phyloP scores from a whole-genome alignment of 2,113 vertebrate genomes.

The Oryzias celebensis region DNA sequence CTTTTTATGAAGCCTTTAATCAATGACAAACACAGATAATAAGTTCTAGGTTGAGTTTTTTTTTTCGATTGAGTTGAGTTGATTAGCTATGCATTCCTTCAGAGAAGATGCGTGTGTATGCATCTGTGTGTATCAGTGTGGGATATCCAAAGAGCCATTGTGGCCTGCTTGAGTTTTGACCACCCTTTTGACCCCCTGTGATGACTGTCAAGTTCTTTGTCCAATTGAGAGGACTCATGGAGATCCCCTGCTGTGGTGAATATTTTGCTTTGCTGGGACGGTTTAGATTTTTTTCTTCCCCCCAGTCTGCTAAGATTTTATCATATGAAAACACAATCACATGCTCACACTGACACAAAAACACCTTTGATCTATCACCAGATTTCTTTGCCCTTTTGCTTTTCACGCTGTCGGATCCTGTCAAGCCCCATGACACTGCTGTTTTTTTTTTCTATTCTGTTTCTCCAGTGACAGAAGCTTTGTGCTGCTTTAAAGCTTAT shows the following conservation, averaged over 20 bases:
- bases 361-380: slow-evolving; percentile 58
- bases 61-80: slow-evolving; percentile 29
- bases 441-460: slow-evolving; percentile 29
- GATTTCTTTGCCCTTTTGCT: slow-evolving; percentile 15
- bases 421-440: slow-evolving; percentile 31
- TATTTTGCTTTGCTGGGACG: slow-evolving; percentile 38
- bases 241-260: slow-evolving; percentile 25
- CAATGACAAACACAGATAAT: slow-evolving; percentile 61
- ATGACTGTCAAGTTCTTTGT: slow-evolving; percentile 62
- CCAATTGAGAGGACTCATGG: slow-evolving; percentile 48
- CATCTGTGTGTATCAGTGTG: slow-evolving; percentile 1
- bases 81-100: slow-evolving; percentile 78
- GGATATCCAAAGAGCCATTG: slow-evolving; percentile 36
- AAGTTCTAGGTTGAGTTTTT: slow-evolving; percentile 65
- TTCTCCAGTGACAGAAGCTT: slow-evolving; percentile 42
- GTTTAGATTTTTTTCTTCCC: slow-evolving; percentile 17
- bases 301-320: slow-evolving; percentile 36
- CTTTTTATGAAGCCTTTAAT: slow-evolving; percentile 57
- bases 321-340: slow-evolving; percentile 29
- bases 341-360: slow-evolving; percentile 20
- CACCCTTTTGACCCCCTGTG: slow-evolving; percentile 62
- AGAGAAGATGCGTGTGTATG: slow-evolving; percentile 18
- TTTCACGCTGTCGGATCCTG: slow-evolving; percentile 36
- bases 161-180: slow-evolving; percentile 64
- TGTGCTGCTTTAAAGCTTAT: slow-evolving; percentile 39